Conservation (phyloP, 2,888 invertebrate species). For the Apeira syringaria region DNA sequence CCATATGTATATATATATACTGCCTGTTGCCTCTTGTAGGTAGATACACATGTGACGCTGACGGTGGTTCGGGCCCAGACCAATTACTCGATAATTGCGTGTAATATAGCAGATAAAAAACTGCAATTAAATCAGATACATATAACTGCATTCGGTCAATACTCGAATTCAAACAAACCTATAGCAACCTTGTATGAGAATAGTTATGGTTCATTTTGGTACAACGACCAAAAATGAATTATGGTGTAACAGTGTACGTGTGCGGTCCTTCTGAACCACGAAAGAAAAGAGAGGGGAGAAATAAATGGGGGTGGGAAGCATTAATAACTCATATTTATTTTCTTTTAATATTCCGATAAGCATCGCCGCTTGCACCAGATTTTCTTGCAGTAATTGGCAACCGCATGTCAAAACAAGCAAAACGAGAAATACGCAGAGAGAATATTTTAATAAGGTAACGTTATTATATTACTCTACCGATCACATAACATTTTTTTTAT, state of each 20-base stretch:
- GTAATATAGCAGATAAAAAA: background rate
- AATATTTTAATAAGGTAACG: background rate
- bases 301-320: background rate
- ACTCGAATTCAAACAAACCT: background rate
- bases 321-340: constrained; percentile 9
- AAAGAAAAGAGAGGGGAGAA: background rate
- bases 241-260: constrained; percentile 7
- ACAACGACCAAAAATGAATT: no score
- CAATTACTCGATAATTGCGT: constrained; percentile 26
- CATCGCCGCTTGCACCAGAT: background rate
- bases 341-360: background rate
- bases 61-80: background rate
- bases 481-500: no score
- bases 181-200: background rate
- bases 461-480: no score
- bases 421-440: background rate
- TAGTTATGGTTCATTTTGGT: no score
- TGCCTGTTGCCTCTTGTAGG: no score
- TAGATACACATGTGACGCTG: no score
- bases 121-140: no score
- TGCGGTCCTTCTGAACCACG: background rate
- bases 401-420: background rate
- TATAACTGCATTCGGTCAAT: background rate
- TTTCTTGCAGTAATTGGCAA: constrained; percentile 4
- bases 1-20: no score